A percentile compares a stretch with the other conserved stretches of the same genome.
Evolutionary conservation across 2,797 vertebrate species (phyloP).

Genomic region (Brotula barbata): DNA sequence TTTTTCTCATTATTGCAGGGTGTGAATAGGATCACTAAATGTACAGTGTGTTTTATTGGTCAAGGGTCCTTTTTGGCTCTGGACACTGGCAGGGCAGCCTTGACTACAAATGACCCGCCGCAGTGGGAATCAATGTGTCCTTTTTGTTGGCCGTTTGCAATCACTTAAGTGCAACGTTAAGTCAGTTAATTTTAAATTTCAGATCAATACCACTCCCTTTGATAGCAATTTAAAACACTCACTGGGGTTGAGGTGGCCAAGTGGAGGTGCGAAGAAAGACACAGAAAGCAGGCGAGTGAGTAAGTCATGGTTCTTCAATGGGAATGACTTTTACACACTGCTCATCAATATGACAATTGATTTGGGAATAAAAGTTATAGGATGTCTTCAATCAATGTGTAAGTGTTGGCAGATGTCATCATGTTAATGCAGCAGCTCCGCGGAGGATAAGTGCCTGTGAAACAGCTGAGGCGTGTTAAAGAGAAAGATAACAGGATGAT

Average conservation of each 20-base stretch:
- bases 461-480: constrained; percentile 15
- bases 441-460: too few species aligned
- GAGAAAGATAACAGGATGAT: constrained; percentile 15
- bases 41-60: constrained; percentile 6
- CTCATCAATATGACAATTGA: constrained; percentile 5
- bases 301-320: constrained; percentile 21
- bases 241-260: constrained; percentile 26
- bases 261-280: constrained; percentile 24
- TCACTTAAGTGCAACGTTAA: constrained; percentile 47
- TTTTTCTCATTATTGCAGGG: too few species aligned
- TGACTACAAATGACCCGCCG: constrained; percentile 5
- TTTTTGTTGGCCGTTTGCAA: constrained; percentile 36
- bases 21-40: constrained; percentile 1
- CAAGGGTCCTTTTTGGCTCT: constrained; percentile 4
- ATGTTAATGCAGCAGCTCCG: constrained; percentile 9
- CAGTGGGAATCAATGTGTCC: constrained; percentile 21
- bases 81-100: constrained; percentile 5
- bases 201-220: constrained; percentile 45
- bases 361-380: constrained; percentile 19
- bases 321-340: background rate
- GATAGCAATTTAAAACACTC: constrained; percentile 39
- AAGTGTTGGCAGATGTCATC: constrained; percentile 12
- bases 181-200: constrained; percentile 49
- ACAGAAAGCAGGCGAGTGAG: background rate
- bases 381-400: constrained; percentile 14